phyloP scores from a whole-genome alignment of 2,113 vertebrate genomes.

The Nettapus auritus region DNA sequence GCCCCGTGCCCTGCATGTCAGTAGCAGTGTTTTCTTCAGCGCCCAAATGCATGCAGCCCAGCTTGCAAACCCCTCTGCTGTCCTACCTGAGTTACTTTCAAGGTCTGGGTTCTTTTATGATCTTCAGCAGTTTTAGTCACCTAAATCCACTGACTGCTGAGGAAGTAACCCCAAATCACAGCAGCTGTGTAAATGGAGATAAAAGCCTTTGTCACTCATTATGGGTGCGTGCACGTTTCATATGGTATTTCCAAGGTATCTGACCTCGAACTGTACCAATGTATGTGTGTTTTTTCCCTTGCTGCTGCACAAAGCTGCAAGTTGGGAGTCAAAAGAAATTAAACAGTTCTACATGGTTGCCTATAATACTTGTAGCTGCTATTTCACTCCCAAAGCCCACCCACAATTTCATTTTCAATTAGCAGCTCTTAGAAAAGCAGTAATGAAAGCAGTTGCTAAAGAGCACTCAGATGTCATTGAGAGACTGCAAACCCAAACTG shows the following conservation, averaged over 20 bases:
- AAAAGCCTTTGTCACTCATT: background rate
- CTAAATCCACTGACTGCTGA: background rate
- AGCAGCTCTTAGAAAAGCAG: slow-evolving; percentile 78
- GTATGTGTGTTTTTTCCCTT: fast-evolving
- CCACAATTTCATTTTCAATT: slow-evolving; percentile 84
- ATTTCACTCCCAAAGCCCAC: slow-evolving; percentile 71
- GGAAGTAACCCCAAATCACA: background rate
- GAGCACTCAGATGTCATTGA: slow-evolving; percentile 79
- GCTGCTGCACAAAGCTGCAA: background rate
- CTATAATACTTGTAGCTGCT: background rate
- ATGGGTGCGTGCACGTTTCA: background rate
- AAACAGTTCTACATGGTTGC: background rate
- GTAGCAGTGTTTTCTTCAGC: background rate
- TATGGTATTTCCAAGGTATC: background rate
- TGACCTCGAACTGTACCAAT: background rate
- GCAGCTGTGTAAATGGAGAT: background rate
- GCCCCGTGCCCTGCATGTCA: fast-evolving
- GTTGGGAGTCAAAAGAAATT: background rate
- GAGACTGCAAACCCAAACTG: slow-evolving; percentile 82
- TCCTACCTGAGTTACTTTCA: background rate
- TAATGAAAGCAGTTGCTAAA: slow-evolving; percentile 84
- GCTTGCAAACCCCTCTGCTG: background rate
- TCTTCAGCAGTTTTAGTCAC: background rate
- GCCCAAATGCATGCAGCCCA: fast-evolving
- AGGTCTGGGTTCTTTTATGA: background rate